Conservation (phyloP, 2,797 vertebrate species). For the Oreochromis mossambicus region DNA sequence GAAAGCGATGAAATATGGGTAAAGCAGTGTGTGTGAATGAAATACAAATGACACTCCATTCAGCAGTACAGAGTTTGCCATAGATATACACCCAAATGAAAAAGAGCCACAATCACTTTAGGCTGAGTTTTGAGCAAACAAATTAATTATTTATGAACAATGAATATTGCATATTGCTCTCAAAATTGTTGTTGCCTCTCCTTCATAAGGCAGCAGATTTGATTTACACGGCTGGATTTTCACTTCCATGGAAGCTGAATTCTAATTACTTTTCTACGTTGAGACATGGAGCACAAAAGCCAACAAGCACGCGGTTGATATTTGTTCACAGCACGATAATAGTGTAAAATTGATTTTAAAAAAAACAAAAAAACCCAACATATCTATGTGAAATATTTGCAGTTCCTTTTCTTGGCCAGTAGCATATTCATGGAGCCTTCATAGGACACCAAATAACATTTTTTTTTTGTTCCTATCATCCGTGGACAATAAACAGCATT, state of each 20-base stretch:
- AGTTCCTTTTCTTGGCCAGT: not conserved
- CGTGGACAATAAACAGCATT: slow-evolving; percentile 23
- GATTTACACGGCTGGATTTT: slow-evolving; percentile 62
- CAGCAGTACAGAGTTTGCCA: slow-evolving; percentile 35
- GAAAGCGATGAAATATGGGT: slow-evolving; percentile 53
- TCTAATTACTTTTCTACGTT: slow-evolving; percentile 45
- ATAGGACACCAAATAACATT: not conserved
- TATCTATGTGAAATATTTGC: not conserved
- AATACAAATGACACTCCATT: slow-evolving; percentile 57
- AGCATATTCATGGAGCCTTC: not conserved
- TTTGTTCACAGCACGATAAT: not conserved
- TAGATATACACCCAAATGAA: slow-evolving; percentile 57
- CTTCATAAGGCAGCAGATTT: slow-evolving; percentile 63
- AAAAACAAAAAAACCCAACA: not conserved
- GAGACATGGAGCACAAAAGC: not conserved
- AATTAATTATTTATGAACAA: slow-evolving; percentile 73
- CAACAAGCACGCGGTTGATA: not conserved
- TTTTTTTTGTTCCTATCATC: slow-evolving; percentile 17
- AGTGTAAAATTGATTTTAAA: not conserved
- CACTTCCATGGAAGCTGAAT: slow-evolving; percentile 48
- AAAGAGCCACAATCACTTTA: slow-evolving; percentile 69
- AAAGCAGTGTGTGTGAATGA: slow-evolving; percentile 44
- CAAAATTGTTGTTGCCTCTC: slow-evolving; percentile 67
- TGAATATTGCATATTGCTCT: slow-evolving; percentile 74
- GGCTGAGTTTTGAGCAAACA: slow-evolving; percentile 65